phyloP scores from a whole-genome alignment of 2,797 vertebrate species.

The Streptopelia turtur region DNA sequence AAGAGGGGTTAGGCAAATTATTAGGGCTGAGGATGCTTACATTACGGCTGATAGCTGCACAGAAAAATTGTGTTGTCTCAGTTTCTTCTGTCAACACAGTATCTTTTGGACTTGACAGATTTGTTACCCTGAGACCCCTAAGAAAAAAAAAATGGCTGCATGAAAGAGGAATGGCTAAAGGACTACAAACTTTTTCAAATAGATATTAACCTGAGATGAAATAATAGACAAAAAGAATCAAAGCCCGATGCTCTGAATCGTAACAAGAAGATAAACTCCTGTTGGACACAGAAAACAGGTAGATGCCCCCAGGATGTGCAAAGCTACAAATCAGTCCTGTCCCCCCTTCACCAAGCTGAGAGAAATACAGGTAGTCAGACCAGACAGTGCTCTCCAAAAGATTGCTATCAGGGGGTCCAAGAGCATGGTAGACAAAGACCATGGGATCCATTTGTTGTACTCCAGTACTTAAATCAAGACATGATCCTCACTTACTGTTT shows the following conservation, averaged over 20 bases:
- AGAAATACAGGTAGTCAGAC: neutral
- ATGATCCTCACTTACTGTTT: neutral
- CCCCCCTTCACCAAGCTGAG: neutral
- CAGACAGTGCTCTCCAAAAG: neutral
- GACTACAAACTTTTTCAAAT: neutral
- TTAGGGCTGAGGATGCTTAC: conserved; percentile 49
- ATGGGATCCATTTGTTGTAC: neutral
- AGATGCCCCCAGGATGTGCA: neutral
- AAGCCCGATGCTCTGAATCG: conserved; percentile 13
- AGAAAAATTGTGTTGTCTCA: neutral
- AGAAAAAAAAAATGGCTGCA: neutral
- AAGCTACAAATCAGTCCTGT: neutral
- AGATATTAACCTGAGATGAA: conserved; percentile 19
- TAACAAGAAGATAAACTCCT: neutral
- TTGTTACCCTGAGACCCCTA: neutral
- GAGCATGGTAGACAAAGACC: neutral
- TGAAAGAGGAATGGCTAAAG: neutral
- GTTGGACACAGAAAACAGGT: neutral
- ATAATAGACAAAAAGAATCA: conserved; percentile 15
- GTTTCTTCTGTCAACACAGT: conserved; percentile 30
- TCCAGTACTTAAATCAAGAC: neutral
- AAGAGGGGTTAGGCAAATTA: conserved; percentile 30
- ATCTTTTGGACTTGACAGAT: conserved; percentile 21
- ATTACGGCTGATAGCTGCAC: conserved; percentile 10
- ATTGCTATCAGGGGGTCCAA: neutral